A percentile compares a stretch with the other conserved stretches of the same genome.
phyloP scores from a whole-genome alignment of 1,140 invertebrate genomes.

The Sipha flava region DNA sequence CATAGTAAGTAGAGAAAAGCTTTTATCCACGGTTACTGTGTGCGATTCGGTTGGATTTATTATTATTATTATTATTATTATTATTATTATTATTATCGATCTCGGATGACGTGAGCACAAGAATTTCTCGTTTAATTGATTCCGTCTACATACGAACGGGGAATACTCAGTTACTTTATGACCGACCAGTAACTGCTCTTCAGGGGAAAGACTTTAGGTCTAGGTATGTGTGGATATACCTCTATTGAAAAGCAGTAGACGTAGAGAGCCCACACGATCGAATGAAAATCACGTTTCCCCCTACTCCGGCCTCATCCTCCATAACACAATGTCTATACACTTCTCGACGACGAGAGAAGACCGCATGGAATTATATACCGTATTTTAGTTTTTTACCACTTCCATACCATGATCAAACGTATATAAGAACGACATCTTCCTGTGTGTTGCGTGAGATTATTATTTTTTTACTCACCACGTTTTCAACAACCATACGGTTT shows the following conservation, averaged over 20 bases:
- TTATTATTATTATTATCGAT: not conserved
- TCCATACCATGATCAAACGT: not conserved
- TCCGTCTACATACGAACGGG: not conserved
- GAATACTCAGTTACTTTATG: not conserved
- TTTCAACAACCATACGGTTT: too few relatives aligned
- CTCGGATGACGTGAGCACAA: not conserved
- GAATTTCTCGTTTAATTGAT: conserved; percentile 31
- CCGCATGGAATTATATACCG: not conserved
- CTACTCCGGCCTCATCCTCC: not conserved
- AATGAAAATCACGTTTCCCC: conserved; percentile 1
- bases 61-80: not conserved
- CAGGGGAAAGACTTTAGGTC: too few relatives aligned
- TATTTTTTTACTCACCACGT: too few relatives aligned
- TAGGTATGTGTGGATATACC: not conserved
- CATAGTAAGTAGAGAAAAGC: too few relatives aligned
- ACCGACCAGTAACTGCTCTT: not conserved
- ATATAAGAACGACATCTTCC: too few relatives aligned
- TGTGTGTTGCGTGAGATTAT: too few relatives aligned
- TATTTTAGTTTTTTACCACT: not conserved
- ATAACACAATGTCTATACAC: not conserved
- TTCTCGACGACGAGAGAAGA: not conserved
- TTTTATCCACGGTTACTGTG: not conserved
- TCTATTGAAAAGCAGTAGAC: not conserved
- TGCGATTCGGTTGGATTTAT: not conserved
- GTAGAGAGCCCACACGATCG: not conserved